Evolutionary conservation across 2,113 vertebrate species (phyloP), one percentile per base, ranked within the genome.

Genomic region (Salvelinus sp.): DNA sequence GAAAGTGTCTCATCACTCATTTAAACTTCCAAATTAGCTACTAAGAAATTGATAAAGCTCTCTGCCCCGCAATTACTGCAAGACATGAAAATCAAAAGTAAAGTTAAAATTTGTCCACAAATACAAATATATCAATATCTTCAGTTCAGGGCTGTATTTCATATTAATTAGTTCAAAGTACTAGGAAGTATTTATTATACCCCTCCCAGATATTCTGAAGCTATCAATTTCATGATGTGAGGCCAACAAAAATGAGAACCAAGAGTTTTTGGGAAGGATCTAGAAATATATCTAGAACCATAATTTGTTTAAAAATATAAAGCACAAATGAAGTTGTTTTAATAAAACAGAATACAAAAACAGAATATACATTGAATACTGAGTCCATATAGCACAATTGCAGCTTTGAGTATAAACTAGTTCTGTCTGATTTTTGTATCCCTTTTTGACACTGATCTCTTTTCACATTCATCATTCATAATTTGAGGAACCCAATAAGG

Each of bases 301-400:
- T 7, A 9, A 10, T 44, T 44, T 5, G 27, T 18, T 33, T 6
- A 14, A 44, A 44, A 3, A 73, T 69, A 48, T 27, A 67, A 30
- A 30, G 65, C 65, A 67, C 66, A 68, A 38, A 68, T 66, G 18
- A 66, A 30, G 60, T 63, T 62, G 1, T 38, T 76, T 63, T 65
- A 64, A 88, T 65, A 64, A 88, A 70, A 69, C 57, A 57, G 74
- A 78, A 64, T 74, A 72, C 38, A 10, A 20, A 33, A 30, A 44
- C 30, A 2, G 20, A 69, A 69, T 2, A 70, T 10, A 33, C 69
- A 7, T 68, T 54, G 14, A 72, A 62, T 63, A 0, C 58, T 23
- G n/a, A 62, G 6, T 62, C 18, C n/a, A 10, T 23, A 62, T 9
- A 62, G 58, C 58, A 62, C 58, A 62, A 62, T 22, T 62, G 5